Conservation (phyloP, 2,113 vertebrate genomes). For the Lepus americanus region DNA sequence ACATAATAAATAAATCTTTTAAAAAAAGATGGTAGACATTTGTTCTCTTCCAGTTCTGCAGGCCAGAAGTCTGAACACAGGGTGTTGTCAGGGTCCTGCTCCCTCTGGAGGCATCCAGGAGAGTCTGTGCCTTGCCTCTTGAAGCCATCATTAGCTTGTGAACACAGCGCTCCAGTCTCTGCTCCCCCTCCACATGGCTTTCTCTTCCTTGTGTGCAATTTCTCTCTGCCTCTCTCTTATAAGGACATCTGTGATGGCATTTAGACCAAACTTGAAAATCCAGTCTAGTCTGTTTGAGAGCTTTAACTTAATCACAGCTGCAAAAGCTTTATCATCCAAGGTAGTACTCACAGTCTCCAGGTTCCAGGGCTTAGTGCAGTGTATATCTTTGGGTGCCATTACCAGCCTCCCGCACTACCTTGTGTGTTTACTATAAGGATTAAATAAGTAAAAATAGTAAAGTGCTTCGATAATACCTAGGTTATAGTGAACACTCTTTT, state of each 20-base stretch:
- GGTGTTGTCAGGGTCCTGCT: not conserved
- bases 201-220: not conserved
- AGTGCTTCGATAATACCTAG: not conserved
- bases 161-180: accelerated
- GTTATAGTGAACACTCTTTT: not conserved
- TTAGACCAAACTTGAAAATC: not conserved
- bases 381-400: not conserved
- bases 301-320: not conserved
- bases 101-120: accelerated
- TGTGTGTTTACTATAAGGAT: not conserved
- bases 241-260: not conserved
- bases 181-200: accelerated
- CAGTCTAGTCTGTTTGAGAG: not conserved
- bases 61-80: not conserved
- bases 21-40: not conserved
- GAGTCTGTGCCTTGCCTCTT: not conserved
- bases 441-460: not conserved
- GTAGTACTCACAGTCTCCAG: not conserved
- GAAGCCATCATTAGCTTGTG: too few relatives aligned
- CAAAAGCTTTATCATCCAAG: not conserved
- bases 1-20: too few relatives aligned
- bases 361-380: not conserved
- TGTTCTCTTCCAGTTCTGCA: not conserved
- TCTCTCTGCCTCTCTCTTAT: not conserved
- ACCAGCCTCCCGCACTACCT: not conserved